Percentiles rank a stretch among this genome's conserved stretches.
phyloP scores from a whole-genome alignment of 1,140 invertebrate species.

The Pristionchus pacificus region DNA sequence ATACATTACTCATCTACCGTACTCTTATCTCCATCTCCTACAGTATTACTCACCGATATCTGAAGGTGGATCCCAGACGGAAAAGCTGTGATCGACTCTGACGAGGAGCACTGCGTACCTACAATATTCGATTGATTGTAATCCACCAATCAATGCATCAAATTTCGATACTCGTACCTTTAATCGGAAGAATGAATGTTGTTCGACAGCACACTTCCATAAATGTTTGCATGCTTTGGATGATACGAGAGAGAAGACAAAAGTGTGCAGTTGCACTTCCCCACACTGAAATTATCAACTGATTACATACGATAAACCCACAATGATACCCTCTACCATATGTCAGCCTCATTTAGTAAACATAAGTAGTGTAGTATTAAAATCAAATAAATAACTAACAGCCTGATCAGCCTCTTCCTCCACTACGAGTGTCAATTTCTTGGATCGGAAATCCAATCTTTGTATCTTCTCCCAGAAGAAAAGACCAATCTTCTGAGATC shows the following conservation, averaged over 20 bases:
- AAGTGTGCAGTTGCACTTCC: slow-evolving; percentile 55
- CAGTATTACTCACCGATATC: slow-evolving; percentile 41
- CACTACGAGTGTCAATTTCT: slow-evolving; percentile 54
- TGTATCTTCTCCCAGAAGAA: slow-evolving; percentile 79
- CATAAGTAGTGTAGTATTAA: too few relatives aligned
- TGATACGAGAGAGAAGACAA: slow-evolving; percentile 73
- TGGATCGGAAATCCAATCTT: slow-evolving; percentile 49
- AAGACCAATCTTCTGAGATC: slow-evolving; percentile 92
- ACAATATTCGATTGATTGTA: too few relatives aligned
- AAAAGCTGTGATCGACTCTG: slow-evolving; percentile 45
- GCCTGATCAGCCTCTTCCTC: slow-evolving; percentile 52
- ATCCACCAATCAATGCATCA: too few relatives aligned
- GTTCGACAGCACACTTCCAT: slow-evolving; percentile 96
- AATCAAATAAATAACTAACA: slow-evolving; percentile 36
- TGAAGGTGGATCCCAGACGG: slow-evolving; percentile 52
- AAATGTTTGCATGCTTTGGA: slow-evolving; percentile 95
- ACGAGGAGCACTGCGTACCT: background rate
- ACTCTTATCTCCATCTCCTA: too few relatives aligned
- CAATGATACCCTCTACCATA: too few relatives aligned
- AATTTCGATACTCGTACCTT: too few relatives aligned
- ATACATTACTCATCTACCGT: background rate
- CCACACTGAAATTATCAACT: slow-evolving; percentile 14
- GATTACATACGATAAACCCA: too few relatives aligned
- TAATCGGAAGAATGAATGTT: slow-evolving; percentile 93
- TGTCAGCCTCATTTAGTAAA: too few relatives aligned